Evolutionary conservation across 2,113 vertebrate species (phyloP), one percentile per base, ranked within the genome.

Genomic region (Oriolus oriolus): DNA sequence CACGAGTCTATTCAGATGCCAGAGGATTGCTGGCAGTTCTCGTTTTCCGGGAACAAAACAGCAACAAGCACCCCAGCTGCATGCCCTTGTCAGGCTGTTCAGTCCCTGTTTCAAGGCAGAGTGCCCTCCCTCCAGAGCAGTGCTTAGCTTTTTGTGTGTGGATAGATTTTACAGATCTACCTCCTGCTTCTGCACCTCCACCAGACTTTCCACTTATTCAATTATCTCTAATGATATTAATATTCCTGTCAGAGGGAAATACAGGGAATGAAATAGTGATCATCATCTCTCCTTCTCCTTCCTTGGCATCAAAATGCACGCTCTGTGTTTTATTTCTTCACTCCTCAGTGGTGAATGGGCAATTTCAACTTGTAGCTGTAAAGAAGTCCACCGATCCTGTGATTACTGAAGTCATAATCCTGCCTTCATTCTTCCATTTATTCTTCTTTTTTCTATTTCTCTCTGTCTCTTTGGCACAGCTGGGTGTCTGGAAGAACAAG

Each of bases 11-110:
- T 91, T 95, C 76, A 75, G 84, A 74, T 78, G 95, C 91, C 94
- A 87, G 92, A 92, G 94, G 89, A 85, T 63, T 90, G 86, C 85
- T 54, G 80, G 85, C 94, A 96, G 87, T 76, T 91, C 80, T 89
- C 14, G 11, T 89, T 95, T 93, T 87, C 90, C 30, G 57, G 85
- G 91, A 97, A 93, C 95, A 95, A 96, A 97, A 93, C 37, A 79
- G 76, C 80, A 87, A 78, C 82, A 47, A 94, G 96, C 94, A 64
- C 35, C 89, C 92, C 94, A 91, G 97, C 95, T 89, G 92, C 87
- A 93, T 19, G 42, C 91, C 91, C 76, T 94, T 74, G 82, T 45
- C 84, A 95, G 82, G 74, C 59, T 78, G 90, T 79, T 92, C 60
- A 49, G 90, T 84, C 89, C 91, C 89, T 39, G 1, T 82, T 95